These are phyloP conservation scores for Ernsta delagoae DNA, from an alignment of 2,888 invertebrate species.

Conservation along the genomic window DNA sequence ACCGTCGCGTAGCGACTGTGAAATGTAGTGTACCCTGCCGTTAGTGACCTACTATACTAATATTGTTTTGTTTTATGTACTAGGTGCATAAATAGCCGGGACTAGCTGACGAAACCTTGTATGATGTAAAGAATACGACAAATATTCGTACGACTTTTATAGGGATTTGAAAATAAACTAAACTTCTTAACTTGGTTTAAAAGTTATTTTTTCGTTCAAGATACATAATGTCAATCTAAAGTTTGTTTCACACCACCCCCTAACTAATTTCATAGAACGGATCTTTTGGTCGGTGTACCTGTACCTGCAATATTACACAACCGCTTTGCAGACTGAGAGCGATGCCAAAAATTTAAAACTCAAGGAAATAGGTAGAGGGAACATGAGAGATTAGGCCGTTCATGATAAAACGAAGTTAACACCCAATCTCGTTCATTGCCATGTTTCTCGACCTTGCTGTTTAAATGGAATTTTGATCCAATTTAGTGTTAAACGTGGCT, in stretches of 20 bases:
- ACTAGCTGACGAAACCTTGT: too few relatives aligned
- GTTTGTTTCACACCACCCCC: too few relatives aligned
- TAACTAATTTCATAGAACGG: conserved; percentile 14
- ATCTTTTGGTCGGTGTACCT: conserved; percentile 45
- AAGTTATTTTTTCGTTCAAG: too few relatives aligned
- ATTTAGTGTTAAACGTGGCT: conserved; percentile 15
- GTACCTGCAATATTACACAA: conserved; percentile 79
- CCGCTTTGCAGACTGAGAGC: conserved; percentile 68
- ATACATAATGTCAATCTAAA: too few relatives aligned
- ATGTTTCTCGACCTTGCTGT: conserved; percentile 25
- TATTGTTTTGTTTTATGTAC: background rate
- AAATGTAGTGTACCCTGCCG: conserved; percentile 37
- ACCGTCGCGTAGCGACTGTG: conserved; percentile 15
- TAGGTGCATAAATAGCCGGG: too few relatives aligned
- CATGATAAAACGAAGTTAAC: conserved; percentile 20
- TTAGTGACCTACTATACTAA: conserved; percentile 34
- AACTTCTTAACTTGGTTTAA: too few relatives aligned
- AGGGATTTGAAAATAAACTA: too few relatives aligned
- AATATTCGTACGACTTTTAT: too few relatives aligned
- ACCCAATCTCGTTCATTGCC: conserved; percentile 31
- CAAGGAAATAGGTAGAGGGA: conserved; percentile 29
- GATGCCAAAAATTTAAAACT: conserved; percentile 63
- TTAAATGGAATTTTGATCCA: conserved; percentile 22
- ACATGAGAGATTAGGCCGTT: conserved; percentile 29
- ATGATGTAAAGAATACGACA: too few relatives aligned